Evolutionary conservation across 1,140 invertebrate species (phyloP), one percentile per base, ranked within the genome.

Genomic region (Armadillidium nasatum): DNA sequence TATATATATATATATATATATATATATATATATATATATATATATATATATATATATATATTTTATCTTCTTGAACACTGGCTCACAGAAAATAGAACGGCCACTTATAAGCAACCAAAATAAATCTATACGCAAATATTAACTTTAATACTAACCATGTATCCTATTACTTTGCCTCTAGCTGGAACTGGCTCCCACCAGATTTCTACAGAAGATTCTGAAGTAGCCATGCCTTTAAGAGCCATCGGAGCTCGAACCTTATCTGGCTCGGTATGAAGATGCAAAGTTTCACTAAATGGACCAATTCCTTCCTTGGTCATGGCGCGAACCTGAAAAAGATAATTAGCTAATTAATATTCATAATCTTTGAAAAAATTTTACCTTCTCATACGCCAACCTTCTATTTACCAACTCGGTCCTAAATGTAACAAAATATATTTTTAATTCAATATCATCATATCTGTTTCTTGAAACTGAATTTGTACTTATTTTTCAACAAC

Each of bases 141-240:
- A n/a, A 44, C 4, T 60, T 2, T 60, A 60, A 19, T 22, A 72
- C 74, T 69, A 73, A 88, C 85, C 80, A 86, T 84, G 83, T 97
- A 98, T n/a, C 95, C 95, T 23, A 92, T 87, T 68, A 96, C 89
- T 83, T 94, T 90, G 78, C 90, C 89, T 69, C 93, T 87, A 46
- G 91, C 91, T 15, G 93, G 93, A n/a, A 96, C 93, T 0, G 92
- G 89, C 83, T 98, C 94, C 96, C 96, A 97, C 91, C 94, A 97
- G 1, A 98, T 87, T 86, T 96, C 93, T 0, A 96, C 92, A 68
- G 92, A 93, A 10, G 93, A 92, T 80, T 96, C 94, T 0, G 93
- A 94, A 0, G 94, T 96, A 0, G 94, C 94, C 11, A 96, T 93
- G 0, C 94, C 94, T 84, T 93, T 91, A 0, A 99, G 92, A 70